These are phyloP conservation scores for Dromaius novaehollandiae DNA, from an alignment of 2,113 vertebrate genomes.

Conservation along the genomic window DNA sequence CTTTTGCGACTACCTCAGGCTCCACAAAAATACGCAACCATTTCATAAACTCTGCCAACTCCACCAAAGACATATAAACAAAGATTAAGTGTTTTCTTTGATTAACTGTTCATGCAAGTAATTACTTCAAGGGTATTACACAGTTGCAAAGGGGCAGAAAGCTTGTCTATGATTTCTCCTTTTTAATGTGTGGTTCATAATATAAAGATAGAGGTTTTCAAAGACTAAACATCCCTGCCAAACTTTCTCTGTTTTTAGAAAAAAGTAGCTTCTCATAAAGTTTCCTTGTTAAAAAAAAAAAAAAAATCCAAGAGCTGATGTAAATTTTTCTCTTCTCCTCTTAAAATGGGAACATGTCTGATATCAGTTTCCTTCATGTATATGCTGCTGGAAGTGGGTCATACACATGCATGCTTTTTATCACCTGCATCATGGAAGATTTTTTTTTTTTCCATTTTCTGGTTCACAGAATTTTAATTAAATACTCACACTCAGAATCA, in stretches of 20 bases:
- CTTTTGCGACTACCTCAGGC: neutral
- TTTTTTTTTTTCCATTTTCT: neutral
- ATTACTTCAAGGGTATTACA: neutral
- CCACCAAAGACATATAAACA: neutral
- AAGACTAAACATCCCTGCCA: neutral
- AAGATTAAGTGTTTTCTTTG: neutral
- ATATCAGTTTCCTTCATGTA: neutral
- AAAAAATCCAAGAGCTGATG: neutral
- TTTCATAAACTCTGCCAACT: neutral
- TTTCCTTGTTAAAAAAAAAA: neutral
- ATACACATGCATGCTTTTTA: neutral
- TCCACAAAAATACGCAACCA: neutral
- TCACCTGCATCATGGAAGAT: neutral
- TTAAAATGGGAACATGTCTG: neutral
- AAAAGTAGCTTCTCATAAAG: neutral
- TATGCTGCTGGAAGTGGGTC: neutral
- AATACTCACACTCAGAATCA: neutral
- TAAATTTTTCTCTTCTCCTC: neutral
- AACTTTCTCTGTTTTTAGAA: neutral
- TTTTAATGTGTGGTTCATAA: neutral
- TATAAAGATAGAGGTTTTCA: neutral
- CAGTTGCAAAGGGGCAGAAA: neutral
- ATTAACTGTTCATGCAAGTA: neutral
- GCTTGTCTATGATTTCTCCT: neutral
- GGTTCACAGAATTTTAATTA: neutral